Evolutionary conservation across 2,888 invertebrate species (phyloP).

Genomic region (Cheilosia pagana): DNA sequence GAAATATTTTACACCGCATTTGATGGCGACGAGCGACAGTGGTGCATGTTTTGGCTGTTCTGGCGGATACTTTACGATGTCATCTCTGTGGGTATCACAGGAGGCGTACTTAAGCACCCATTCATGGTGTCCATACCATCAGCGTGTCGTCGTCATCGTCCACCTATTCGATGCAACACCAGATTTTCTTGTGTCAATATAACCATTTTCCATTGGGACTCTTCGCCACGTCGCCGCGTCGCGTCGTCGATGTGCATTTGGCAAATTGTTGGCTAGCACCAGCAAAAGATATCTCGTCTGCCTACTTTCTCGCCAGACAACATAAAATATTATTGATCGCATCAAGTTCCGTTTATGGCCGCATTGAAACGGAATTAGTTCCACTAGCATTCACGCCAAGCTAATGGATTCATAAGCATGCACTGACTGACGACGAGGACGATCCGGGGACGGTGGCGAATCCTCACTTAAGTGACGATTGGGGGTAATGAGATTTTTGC

Average conservation of each 20-base stretch:
- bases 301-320: conserved; percentile 66
- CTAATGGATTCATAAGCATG: conserved; percentile 67
- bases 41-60: conserved; percentile 60
- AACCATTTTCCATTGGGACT: conserved; percentile 17
- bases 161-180: conserved; percentile 36
- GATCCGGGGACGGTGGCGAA: neutral
- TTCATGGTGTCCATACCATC: conserved; percentile 21
- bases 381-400: conserved; percentile 59
- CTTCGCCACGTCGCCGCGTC: conserved; percentile 3
- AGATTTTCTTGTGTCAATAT: conserved; percentile 44
- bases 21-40: conserved; percentile 35
- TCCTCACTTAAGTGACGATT: conserved; percentile 23
- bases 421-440: conserved; percentile 13
- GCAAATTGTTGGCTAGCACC: conserved; percentile 47
- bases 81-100: conserved; percentile 70
- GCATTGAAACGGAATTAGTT: conserved; percentile 66
- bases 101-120: conserved; percentile 65
- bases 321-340: conserved; percentile 74
- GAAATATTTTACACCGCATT: conserved; percentile 36
- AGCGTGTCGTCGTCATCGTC: neutral
- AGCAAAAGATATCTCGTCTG: conserved; percentile 25
- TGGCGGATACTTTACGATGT: conserved; percentile 58
- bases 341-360: conserved; percentile 69
- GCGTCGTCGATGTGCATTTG: conserved; percentile 51
- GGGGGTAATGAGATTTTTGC: conserved; percentile 59